phyloP scores from a whole-genome alignment of 1,140 invertebrate species.

The Panulirus ornatus region DNA sequence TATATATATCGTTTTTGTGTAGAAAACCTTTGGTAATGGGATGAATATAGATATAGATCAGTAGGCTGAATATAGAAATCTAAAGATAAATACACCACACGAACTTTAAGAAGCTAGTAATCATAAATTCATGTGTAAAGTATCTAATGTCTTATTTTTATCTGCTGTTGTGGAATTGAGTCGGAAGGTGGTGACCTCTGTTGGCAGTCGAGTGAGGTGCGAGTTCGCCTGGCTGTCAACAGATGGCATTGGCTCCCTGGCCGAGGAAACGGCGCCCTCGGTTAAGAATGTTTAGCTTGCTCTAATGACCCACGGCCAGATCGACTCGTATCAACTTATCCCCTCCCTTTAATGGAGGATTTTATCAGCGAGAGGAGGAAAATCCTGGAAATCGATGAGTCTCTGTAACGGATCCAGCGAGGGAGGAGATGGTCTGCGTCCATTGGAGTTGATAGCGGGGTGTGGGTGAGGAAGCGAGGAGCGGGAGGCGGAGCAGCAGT shows the following conservation, averaged over 20 bases:
- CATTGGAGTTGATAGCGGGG: background rate
- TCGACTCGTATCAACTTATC: constrained; percentile 35
- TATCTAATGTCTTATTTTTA: no score
- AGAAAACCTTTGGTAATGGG: no score
- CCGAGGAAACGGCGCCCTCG: background rate
- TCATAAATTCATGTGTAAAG: no score
- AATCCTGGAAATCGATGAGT: background rate
- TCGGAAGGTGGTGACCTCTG: background rate
- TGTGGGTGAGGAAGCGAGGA: background rate
- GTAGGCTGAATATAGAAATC: no score
- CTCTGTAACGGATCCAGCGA: background rate
- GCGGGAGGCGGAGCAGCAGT: background rate
- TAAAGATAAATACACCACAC: no score
- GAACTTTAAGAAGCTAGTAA: no score
- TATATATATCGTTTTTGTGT: no score
- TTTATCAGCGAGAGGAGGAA: constrained; percentile 26
- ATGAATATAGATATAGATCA: no score
- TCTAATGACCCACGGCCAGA: constrained; percentile 22
- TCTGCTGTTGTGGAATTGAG: no score
- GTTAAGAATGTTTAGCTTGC: constrained; percentile 20
- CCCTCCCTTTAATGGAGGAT: background rate
- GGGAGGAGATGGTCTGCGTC: background rate
- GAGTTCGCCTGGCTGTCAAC: background rate
- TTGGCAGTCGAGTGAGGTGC: background rate
- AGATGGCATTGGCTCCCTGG: background rate